Evolutionary conservation across 2,113 vertebrate species (phyloP).

Genomic region (Pseudorhombus dupliciocellatus): DNA sequence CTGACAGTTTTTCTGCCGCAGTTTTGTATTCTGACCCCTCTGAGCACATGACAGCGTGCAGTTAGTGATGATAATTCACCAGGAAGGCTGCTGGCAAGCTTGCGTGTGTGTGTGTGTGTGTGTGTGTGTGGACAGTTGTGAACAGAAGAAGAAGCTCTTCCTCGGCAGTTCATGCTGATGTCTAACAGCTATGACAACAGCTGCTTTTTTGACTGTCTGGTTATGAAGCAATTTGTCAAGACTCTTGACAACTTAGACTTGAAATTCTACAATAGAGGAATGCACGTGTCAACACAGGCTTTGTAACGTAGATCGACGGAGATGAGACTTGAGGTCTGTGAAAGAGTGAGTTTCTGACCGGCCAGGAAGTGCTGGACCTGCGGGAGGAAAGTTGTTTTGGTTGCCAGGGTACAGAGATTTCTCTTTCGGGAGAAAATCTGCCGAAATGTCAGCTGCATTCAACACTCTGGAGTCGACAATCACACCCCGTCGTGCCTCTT

Average conservation of each 20-base stretch:
- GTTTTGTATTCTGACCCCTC: conserved; percentile 5
- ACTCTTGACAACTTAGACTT: conserved; percentile 64
- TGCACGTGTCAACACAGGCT: conserved; percentile 56
- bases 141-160: conserved; percentile 14
- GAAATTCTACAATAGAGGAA: conserved; percentile 49
- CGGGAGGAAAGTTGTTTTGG: background rate
- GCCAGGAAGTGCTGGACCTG: conserved; percentile 11
- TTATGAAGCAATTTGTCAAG: conserved; percentile 72
- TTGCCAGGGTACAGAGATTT: too few relatives aligned
- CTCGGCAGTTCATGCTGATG: conserved; percentile 41
- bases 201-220: conserved; percentile 61
- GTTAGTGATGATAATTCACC: conserved; percentile 32
- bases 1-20: conserved; percentile 8
- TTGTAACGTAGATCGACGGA: conserved; percentile 44
- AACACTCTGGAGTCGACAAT: too few relatives aligned
- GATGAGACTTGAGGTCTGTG: conserved; percentile 23
- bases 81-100: conserved; percentile 21
- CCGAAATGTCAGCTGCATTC: too few relatives aligned
- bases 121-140: conserved; percentile 28
- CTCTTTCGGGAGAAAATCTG: too few relatives aligned
- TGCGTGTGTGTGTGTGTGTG: too few relatives aligned
- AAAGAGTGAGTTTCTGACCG: conserved; percentile 18
- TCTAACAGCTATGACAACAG: conserved; percentile 65
- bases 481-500: too few relatives aligned
- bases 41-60: conserved; percentile 21